Conservation (phyloP, 1,140 invertebrate species). For the Nephotettix cincticeps region DNA sequence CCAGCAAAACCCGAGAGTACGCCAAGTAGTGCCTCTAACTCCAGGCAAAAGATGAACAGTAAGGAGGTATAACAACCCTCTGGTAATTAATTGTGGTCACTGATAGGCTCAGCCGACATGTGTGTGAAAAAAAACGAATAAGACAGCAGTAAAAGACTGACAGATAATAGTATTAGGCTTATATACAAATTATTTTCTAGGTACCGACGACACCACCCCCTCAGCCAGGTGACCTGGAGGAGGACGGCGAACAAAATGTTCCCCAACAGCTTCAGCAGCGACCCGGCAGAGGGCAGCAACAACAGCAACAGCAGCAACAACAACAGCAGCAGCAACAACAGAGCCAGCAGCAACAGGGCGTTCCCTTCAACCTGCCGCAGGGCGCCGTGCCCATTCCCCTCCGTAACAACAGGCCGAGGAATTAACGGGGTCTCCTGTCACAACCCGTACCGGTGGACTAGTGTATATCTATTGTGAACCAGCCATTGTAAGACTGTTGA, state of each 20-base stretch:
- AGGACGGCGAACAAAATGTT: conserved; percentile 28
- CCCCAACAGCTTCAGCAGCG: conserved; percentile 41
- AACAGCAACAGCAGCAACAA: conserved; percentile 30
- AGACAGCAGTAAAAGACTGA: too few species aligned
- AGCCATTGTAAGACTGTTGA: neutral
- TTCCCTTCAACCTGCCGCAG: conserved; percentile 31
- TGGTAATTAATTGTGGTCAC: too few species aligned
- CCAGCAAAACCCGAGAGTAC: too few species aligned
- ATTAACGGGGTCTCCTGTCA: neutral
- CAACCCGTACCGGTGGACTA: too few species aligned
- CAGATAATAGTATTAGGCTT: too few species aligned
- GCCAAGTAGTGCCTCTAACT: too few species aligned
- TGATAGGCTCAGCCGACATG: too few species aligned
- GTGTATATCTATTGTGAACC: neutral
- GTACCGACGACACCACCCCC: conserved; percentile 71
- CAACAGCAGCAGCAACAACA: conserved; percentile 29
- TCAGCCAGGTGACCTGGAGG: conserved; percentile 45
- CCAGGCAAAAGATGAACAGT: too few species aligned
- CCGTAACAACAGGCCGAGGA: conserved; percentile 15
- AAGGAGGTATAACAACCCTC: too few species aligned
- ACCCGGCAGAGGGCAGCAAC: conserved; percentile 23
- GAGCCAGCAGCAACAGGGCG: conserved; percentile 29
- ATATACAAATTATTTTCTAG: too few species aligned
- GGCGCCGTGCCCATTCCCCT: conserved; percentile 32
- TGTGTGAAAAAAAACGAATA: too few species aligned